Evolutionary conservation across 1,140 invertebrate genomes (phyloP), one percentile per base, ranked within the genome.

Genomic region (Aphaenogaster ashmeadi): DNA sequence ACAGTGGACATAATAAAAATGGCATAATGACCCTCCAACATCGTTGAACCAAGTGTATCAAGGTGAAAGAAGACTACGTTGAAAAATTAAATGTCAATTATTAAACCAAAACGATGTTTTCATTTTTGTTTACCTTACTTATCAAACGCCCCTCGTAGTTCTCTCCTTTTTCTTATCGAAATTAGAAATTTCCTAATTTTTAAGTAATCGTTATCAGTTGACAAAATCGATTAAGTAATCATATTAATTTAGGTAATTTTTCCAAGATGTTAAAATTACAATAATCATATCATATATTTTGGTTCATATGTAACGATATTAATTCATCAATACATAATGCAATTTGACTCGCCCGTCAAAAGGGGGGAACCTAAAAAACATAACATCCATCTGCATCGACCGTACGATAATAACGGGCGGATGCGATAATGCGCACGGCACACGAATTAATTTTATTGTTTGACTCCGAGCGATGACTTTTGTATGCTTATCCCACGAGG

Each of bases 401-500:
- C 62, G 52, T 41, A 52, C n/a, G 50, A 90, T 87, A 77, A 44
- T 72, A 88, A 88, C 27, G 18, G 47, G 33, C 88, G 89, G 85
- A 88, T 78, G 44, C 54, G 62, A 62, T 89, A 89, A 90, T 90
- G 81, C 66, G 84, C 81, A 64, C 67, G 56, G 74, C 75, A 72
- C 77, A 77, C 89, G 86, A 89, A 92, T 92, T 90, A 89, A 91
- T 92, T 91, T 89, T 67, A 90, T 88, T 84, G 87, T 91, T 91
- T 85, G 90, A 91, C 78, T 74, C 52, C 13, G 21, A 38, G 52
- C 84, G 83, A 62, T 87, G 66, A 86, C 91, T 88, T 91, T 89
- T 93, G 91, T 92, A 77, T 92, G 75, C 91, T 84, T 93, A 93
- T 93, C 92, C 92, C 91, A 93, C 91, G 91, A 85, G 90, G 79